Base-by-base conservation (phyloP, 2,113 vertebrate genomes). In the Stigmatopora nigra region DNA sequence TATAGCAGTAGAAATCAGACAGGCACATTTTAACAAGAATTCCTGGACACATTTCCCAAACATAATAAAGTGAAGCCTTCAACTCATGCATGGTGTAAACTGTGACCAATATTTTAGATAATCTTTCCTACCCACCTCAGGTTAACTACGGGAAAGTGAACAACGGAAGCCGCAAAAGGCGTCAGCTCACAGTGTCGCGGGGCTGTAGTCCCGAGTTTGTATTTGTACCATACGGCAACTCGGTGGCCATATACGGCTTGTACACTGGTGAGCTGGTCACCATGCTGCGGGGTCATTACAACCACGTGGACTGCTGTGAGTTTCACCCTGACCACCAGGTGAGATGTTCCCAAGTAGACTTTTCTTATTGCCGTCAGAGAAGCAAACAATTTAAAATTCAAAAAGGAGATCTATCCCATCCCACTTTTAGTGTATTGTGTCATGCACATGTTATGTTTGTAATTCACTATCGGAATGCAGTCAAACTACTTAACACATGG, bases 61-160 rank as follows among this genome's bases (percentile, higher is more conserved):
- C 49, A 12, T 41, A 1, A 41, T 41, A 7, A 1, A 41, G 38
- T 41, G 38, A 41, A 41, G 38, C 38, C 38, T 41, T 41, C 38
- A 41, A 41, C 9, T 41, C 38, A 41, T 41, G 5, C 38, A 1
- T 41, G 38, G 38, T 10, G 5, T 41, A 41, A 41, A 41, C 38
- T 41, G 38, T 41, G 38, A 41, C 38, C 38, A 7, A 41, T 41
- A 41, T 41, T 41, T 41, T 41, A 41, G 38, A 10, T 55, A 25
- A 12, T 55, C 1, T 12, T 57, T 38, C 17, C 60, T 9, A 60
- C 53, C 65, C 6, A 61, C 66, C n/a, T 73, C 87, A 98, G 96
- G 94, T 98, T 38, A 99, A 99, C 76, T 99, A 98, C 49, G 97
- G 97, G 41, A 97, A 95, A 86, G 92, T 99, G 62, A 89, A 49